phyloP scores from a whole-genome alignment of 1,140 invertebrate genomes.

The Notospermus geniculatus region DNA sequence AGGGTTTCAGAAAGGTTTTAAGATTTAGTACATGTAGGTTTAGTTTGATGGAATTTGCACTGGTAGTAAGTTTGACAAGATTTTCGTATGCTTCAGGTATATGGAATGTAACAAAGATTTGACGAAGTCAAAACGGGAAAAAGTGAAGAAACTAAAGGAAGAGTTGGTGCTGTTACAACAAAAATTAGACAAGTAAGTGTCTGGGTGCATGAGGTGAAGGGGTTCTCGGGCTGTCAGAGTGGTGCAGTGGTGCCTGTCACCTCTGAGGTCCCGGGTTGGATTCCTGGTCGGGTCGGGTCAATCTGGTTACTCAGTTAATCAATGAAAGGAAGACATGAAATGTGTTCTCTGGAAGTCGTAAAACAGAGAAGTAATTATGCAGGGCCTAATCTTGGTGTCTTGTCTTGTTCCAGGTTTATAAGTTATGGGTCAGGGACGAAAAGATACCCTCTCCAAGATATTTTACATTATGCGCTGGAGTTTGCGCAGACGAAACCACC shows the following conservation, averaged over 20 bases:
- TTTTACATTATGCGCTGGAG: slow-evolving; percentile 53
- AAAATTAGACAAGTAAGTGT: slow-evolving; percentile 55
- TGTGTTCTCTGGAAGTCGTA: too few relatives aligned
- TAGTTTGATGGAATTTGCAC: too few relatives aligned
- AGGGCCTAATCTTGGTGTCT: not conserved
- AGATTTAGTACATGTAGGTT: too few relatives aligned
- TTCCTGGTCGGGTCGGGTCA: too few relatives aligned
- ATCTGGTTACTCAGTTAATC: too few relatives aligned
- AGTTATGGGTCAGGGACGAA: slow-evolving; percentile 54
- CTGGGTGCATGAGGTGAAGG: too few relatives aligned
- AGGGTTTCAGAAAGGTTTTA: too few relatives aligned
- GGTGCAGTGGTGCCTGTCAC: too few relatives aligned
- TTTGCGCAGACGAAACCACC: slow-evolving; percentile 42
- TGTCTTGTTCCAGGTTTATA: slow-evolving; percentile 42
- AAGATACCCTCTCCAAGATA: slow-evolving; percentile 52
- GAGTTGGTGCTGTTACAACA: slow-evolving; percentile 48
- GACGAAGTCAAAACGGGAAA: slow-evolving; percentile 54
- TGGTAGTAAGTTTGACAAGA: not conserved
- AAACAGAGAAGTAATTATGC: too few relatives aligned
- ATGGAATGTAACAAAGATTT: slow-evolving; percentile 57
- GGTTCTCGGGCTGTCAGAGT: too few relatives aligned
- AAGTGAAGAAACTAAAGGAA: slow-evolving; percentile 55
- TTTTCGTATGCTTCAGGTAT: slow-evolving; percentile 42
- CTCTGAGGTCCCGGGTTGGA: too few relatives aligned
- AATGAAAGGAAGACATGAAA: too few relatives aligned